These are phyloP conservation scores for Mythimna vitellina DNA, from an alignment of 2,888 invertebrate genomes.

Conservation along the genomic window DNA sequence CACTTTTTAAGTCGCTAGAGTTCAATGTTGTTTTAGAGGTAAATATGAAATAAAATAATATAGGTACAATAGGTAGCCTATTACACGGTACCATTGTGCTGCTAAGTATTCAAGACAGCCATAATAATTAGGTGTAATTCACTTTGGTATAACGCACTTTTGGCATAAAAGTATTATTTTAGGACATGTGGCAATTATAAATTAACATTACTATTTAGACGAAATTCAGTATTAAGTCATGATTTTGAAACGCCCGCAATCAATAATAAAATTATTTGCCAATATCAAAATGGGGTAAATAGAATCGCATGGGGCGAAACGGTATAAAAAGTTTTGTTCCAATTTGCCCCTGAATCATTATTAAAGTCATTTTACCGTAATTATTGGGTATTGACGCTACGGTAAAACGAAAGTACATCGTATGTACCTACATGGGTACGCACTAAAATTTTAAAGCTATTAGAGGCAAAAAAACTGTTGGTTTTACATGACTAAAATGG, in stretches of 20 bases:
- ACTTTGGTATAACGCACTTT: conserved; percentile 12
- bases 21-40: conserved; percentile 58
- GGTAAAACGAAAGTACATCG: conserved; percentile 8
- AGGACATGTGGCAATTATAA: conserved; percentile 9
- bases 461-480: conserved; percentile 53
- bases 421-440: neutral
- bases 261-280: neutral
- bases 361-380: neutral
- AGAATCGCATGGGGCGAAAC: neutral
- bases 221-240: conserved; percentile 52
- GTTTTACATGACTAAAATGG: conserved; percentile 61
- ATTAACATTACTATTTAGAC: conserved; percentile 26
- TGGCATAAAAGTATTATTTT: conserved; percentile 22
- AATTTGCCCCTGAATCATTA: neutral
- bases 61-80: conserved; percentile 12
- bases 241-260: conserved; percentile 13
- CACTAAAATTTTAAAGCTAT: conserved; percentile 47
- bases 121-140: conserved; percentile 6
- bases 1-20: conserved; percentile 61
- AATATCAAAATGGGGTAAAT: neutral
- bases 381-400: neutral
- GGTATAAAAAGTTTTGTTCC: neutral
- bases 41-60: conserved; percentile 19
- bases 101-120: neutral
- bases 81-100: neutral